phyloP scores from a whole-genome alignment of 2,113 vertebrate genomes.

The Leiothrix lutea region DNA sequence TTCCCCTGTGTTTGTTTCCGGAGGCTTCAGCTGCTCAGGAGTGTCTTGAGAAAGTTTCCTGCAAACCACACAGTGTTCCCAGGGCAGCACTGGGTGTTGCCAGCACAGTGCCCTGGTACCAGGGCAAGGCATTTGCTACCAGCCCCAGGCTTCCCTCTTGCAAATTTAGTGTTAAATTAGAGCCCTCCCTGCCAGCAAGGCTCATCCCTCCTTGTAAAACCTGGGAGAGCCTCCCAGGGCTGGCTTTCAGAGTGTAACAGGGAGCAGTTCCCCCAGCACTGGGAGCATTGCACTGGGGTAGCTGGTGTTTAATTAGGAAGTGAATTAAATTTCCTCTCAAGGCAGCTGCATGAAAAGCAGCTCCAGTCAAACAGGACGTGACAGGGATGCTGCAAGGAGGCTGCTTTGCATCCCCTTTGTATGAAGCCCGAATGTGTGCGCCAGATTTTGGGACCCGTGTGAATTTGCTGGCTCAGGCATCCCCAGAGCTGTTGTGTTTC shows the following conservation, averaged over 20 bases:
- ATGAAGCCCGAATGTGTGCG: background rate
- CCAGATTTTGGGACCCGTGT: slow-evolving; percentile 35
- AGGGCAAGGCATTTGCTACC: background rate
- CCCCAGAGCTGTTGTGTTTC: background rate
- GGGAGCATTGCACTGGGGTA: background rate
- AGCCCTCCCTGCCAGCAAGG: background rate
- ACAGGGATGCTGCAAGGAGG: slow-evolving; percentile 42
- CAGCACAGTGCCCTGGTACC: background rate
- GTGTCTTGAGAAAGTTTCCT: background rate
- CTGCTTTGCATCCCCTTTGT: slow-evolving; percentile 67
- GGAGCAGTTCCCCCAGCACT: background rate
- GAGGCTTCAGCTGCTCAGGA: background rate
- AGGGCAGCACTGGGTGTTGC: background rate
- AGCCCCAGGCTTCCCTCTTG: background rate
- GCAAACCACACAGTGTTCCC: background rate
- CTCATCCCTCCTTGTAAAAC: background rate
- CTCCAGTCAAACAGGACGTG: slow-evolving; percentile 57
- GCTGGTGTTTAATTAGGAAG: slow-evolving; percentile 30
- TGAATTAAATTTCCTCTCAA: slow-evolving; percentile 47
- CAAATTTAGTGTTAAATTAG: background rate
- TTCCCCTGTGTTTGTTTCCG: background rate
- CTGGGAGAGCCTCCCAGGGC: background rate
- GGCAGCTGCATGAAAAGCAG: slow-evolving; percentile 64
- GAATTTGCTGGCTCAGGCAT: slow-evolving; percentile 43
- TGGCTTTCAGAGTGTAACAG: background rate